phyloP scores from a whole-genome alignment of 2,888 invertebrate species.

The Mesorhabditis sp. region DNA sequence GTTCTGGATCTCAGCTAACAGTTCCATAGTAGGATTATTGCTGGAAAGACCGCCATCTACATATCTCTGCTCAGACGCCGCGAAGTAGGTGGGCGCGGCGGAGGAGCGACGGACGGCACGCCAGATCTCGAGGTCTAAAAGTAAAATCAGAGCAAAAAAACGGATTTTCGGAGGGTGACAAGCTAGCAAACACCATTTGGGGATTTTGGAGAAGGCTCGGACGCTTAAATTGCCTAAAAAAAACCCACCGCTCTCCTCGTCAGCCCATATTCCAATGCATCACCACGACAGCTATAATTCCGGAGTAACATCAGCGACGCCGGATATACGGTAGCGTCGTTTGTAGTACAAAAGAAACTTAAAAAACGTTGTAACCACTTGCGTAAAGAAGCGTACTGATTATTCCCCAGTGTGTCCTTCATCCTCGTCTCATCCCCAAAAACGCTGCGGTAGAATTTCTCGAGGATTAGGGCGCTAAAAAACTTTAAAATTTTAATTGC shows the following conservation, averaged over 20 bases:
- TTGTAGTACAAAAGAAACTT: background rate
- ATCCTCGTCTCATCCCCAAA: background rate
- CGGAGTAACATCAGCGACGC: background rate
- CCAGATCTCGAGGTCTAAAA: constrained; percentile 76
- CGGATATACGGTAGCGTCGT: constrained; percentile 2
- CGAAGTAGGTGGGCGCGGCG: constrained; percentile 90
- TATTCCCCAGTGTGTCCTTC: background rate
- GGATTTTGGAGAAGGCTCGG: no score
- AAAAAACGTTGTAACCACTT: background rate
- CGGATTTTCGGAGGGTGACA: no score
- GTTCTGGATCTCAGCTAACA: constrained; percentile 75
- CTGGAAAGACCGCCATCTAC: constrained; percentile 90
- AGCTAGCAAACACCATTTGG: no score
- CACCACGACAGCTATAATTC: background rate
- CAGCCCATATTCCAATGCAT: background rate
- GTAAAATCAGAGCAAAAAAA: background rate
- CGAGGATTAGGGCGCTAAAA: background rate
- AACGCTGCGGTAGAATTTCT: background rate
- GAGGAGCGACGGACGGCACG: constrained; percentile 86
- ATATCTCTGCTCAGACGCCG: constrained; percentile 48
- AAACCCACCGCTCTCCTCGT: background rate
- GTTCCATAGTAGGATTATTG: constrained; percentile 91
- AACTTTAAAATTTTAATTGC: background rate
- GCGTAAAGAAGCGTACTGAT: background rate
- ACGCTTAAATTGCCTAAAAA: no score